These are phyloP conservation scores for Phoenicopterus ruber DNA, from an alignment of 2,113 vertebrate genomes.

Conservation along the genomic window DNA sequence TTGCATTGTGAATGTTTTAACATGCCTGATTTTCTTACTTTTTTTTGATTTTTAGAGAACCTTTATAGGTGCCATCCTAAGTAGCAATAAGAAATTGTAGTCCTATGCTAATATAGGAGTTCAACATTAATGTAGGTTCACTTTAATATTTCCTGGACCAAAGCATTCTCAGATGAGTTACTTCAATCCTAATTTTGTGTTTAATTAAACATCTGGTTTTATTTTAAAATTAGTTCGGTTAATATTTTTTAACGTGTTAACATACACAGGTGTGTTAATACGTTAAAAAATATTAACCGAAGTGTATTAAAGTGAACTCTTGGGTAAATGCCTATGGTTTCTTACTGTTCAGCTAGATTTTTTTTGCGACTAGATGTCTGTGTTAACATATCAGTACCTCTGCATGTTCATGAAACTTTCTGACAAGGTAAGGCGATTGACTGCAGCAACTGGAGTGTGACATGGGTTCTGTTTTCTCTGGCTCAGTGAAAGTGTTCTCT, in stretches of 20 bases:
- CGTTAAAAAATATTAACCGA: fast-evolving
- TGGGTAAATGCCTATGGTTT: neutral
- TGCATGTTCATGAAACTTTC: neutral
- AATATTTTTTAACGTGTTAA: neutral
- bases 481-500: neutral
- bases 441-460: neutral
- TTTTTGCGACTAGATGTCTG: neutral
- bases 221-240: neutral
- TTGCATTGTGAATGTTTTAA: neutral
- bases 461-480: neutral
- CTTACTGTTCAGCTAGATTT: neutral
- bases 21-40: neutral
- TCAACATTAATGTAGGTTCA: neutral
- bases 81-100: neutral
- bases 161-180: neutral
- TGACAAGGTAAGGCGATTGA: neutral
- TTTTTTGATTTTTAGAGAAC: neutral
- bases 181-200: neutral
- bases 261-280: fast-evolving
- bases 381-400: neutral
- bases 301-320: neutral
- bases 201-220: neutral
- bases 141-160: neutral
- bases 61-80: neutral
- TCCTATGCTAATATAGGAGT: fast-evolving